Base-by-base conservation (phyloP, 2,888 invertebrate genomes). In the Callosobruchus maculatus region DNA sequence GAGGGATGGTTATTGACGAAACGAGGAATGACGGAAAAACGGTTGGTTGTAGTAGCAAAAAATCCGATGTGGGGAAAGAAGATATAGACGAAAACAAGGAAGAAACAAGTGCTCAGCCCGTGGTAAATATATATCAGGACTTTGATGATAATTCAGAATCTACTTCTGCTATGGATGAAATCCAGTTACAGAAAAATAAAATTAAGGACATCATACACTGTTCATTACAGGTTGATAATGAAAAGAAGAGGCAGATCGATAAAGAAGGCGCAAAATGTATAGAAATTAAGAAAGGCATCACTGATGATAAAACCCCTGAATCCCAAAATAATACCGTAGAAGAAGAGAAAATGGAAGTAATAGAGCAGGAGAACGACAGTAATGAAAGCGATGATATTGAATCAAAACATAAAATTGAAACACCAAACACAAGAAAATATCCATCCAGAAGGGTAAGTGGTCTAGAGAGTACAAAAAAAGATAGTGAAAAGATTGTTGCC, bases 191-290 rank as follows among this genome's bases (percentile, higher is more conserved):
- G 49, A 78, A 79, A 73, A 78, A 81, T 73, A 80, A 80, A 21
- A 82, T 83, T 67, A 79, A 81, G 71, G 81, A 80, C 71, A 81
- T 83, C 2, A 83, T 83, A 22, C 83, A 83, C 77, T 83, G 82
- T n/a, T 82, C 83, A 5, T 74, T 83, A 31, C 80, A 74, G 30
- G 76, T 9, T 68, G 21, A 4, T 22, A 68, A 4, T n/a, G 21
- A 71, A 13, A 68, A 20, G 21, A 26, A 9, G 3, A 5, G 20
- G 22, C 68, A 22, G 20, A 1, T 1, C 1, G 7, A 68, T 21
- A n/a, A 68, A 68, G 13, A 21, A 3, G 9, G 2, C 21, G 68
- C 2, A 67, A 21, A 67, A 67, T 4, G 20, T 2, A 1, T n/a
- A 5, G 68, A 21, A 68, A 68, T 21, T 22, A 20, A 68, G 20